Percentiles rank a stretch among this genome's conserved stretches.
Conservation (phyloP, 2,113 vertebrate species). For the Myotis davidii region DNA sequence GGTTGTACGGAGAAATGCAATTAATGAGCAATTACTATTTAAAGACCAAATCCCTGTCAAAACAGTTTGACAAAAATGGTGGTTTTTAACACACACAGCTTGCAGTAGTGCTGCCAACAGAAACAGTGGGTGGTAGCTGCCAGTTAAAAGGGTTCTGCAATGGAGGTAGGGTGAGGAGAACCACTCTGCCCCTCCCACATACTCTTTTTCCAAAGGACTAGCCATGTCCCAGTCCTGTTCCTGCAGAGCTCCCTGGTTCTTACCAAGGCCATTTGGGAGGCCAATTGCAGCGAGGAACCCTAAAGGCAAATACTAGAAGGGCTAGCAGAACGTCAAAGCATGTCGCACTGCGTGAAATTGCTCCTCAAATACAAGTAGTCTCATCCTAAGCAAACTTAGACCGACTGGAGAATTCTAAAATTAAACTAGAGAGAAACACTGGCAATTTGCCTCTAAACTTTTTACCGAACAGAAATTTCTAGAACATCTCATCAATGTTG, state of each 20-base stretch:
- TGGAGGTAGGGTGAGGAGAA: background rate
- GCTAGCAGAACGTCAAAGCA: background rate
- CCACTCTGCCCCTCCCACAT: fast-evolving
- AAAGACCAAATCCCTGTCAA: conserved; percentile 67
- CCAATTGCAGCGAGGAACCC: background rate
- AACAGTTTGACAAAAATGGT: conserved; percentile 65
- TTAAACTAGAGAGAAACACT: background rate
- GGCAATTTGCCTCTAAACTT: background rate
- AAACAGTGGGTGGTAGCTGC: conserved; percentile 52
- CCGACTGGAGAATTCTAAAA: background rate
- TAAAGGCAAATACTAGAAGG: background rate
- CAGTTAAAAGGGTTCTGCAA: conserved; percentile 55
- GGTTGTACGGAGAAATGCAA: conserved; percentile 36
- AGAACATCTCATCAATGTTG: background rate
- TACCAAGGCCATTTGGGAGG: background rate
- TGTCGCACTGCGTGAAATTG: background rate
- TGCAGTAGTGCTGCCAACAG: conserved; percentile 62
- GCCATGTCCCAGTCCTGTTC: background rate
- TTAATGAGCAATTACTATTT: conserved; percentile 63
- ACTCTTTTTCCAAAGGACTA: background rate
- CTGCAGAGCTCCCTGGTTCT: background rate
- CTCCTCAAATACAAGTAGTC: background rate
- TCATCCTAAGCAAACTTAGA: background rate
- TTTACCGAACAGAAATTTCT: background rate
- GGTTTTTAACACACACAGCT: conserved; percentile 51